Conservation (phyloP, 2,113 vertebrate genomes). For the Solea senegalensis region DNA sequence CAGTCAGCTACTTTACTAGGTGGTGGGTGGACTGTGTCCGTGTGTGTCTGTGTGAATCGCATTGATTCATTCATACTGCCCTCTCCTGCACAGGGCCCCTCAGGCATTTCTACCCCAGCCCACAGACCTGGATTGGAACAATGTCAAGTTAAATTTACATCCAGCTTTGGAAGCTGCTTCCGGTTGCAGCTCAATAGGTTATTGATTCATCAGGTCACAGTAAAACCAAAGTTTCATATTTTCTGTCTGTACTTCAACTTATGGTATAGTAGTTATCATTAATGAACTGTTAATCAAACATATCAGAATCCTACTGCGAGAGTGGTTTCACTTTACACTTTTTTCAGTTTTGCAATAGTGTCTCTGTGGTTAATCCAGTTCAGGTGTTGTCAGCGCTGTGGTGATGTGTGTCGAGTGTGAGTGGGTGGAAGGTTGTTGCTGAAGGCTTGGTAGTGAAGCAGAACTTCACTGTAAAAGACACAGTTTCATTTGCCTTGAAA, state of each 20-base stretch:
- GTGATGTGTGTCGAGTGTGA: conserved; percentile 11
- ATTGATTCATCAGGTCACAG: conserved; percentile 10
- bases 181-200: conserved; percentile 32
- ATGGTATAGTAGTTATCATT: background rate
- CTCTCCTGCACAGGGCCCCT: conserved; percentile 56
- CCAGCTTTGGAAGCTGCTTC: conserved; percentile 40
- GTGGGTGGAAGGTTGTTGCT: conserved; percentile 39
- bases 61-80: conserved; percentile 70
- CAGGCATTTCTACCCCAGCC: conserved; percentile 65
- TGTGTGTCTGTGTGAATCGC: conserved; percentile 59
- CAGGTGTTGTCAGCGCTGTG: conserved; percentile 27
- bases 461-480: background rate
- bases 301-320: background rate
- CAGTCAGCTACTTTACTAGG: conserved; percentile 55
- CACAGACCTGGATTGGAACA: conserved; percentile 59
- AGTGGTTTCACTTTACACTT: conserved; percentile 17
- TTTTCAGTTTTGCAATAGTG: conserved; percentile 9
- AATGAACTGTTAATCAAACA: background rate
- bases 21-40: conserved; percentile 67
- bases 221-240: background rate
- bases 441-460: conserved; percentile 5
- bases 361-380: background rate
- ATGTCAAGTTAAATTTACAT: conserved; percentile 54
- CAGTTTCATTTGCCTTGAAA: conserved; percentile 1
- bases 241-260: background rate